Evolutionary conservation across 35 echinoderm and acorn worm genomes (phyloP).

Genomic region (Hemicentrotus pulcherrimus): DNA sequence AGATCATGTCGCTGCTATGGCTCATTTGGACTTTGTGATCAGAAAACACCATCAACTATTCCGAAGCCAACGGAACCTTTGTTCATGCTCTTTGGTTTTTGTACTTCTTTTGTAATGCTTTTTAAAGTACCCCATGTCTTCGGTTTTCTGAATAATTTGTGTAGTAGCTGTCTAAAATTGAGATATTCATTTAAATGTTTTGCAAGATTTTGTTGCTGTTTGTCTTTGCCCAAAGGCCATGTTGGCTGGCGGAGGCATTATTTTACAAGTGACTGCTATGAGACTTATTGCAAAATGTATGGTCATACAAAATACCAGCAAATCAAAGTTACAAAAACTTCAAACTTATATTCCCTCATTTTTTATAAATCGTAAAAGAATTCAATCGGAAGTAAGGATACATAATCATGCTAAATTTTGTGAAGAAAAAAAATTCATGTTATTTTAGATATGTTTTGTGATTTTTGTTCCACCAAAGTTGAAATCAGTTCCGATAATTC

Average conservation of each 20-base stretch:
- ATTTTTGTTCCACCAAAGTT: not conserved
- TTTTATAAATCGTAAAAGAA: no score
- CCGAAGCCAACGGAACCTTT: not conserved
- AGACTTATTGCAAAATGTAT: no score
- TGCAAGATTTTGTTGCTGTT: no score
- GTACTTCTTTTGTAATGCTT: not conserved
- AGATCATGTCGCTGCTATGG: not conserved
- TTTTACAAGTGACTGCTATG: no score
- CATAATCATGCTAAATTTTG: no score
- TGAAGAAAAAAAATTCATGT: not conserved
- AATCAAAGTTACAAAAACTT: no score
- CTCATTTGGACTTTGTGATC: constrained; percentile 37
- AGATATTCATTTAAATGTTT: no score
- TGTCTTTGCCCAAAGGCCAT: no score
- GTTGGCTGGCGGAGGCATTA: no score
- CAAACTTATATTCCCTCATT: no score
- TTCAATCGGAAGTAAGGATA: no score
- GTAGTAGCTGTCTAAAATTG: not conserved
- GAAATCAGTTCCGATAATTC: not conserved
- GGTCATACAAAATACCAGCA: no score
- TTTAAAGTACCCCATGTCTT: not conserved
- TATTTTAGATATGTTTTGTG: not conserved
- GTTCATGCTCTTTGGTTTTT: not conserved
- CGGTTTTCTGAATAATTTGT: not conserved
- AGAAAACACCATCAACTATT: not conserved